A percentile compares a stretch with the other conserved stretches of the same genome.
Evolutionary conservation across 2,888 invertebrate species (phyloP).

Genomic region (Amblyjoppa proteus): DNA sequence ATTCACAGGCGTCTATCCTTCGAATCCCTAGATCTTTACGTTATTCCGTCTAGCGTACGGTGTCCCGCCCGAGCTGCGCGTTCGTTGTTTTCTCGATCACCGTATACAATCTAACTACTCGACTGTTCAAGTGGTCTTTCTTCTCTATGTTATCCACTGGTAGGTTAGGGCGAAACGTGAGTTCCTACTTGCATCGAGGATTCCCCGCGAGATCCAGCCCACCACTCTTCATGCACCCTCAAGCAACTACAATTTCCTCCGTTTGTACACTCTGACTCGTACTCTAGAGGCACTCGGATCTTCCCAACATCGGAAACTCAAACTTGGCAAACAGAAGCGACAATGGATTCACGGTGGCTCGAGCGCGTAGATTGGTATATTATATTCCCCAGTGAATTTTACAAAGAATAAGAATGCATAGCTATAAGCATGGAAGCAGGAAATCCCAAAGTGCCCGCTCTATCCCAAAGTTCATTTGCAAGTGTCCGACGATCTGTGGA

Average conservation of each 20-base stretch:
- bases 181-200: constrained; percentile 47
- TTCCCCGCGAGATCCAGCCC: constrained; percentile 24
- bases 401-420: too few relatives aligned
- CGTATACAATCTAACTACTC: neutral
- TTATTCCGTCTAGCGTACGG: neutral
- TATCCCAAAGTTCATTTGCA: neutral
- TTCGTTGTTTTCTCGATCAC: constrained; percentile 37
- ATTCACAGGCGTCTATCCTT: constrained; percentile 16
- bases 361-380: neutral
- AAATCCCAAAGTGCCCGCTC: too few relatives aligned
- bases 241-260: neutral
- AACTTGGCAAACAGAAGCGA: constrained; percentile 18
- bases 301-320: constrained; percentile 4
- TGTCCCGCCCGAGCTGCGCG: neutral
- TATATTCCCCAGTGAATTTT: neutral
- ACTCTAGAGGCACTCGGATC: constrained; percentile 1
- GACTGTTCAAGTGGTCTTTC: neutral
- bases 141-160: neutral
- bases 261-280: neutral
- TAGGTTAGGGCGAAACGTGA: constrained; percentile 23
- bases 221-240: neutral
- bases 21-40: constrained; percentile 42
- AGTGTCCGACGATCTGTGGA: constrained; percentile 28
- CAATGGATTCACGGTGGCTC: constrained; percentile 18
- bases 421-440: too few relatives aligned